Evolutionary conservation across 2,888 invertebrate species (phyloP).

Genomic region (Hesperia comma): DNA sequence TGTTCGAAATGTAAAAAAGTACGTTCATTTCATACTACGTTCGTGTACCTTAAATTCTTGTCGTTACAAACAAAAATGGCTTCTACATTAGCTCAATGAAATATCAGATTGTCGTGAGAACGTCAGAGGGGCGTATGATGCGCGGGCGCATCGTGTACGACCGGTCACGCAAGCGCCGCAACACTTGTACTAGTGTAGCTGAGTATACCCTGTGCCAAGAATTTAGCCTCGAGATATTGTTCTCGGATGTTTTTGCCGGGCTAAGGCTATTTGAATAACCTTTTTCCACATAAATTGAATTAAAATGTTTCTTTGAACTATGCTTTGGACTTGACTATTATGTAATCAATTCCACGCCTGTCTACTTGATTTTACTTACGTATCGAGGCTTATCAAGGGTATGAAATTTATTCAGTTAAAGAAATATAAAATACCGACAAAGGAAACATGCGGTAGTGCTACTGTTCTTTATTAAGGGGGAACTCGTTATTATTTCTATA

Average conservation of each 20-base stretch:
- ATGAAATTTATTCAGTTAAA: background rate
- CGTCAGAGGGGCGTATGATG: slow-evolving; percentile 63
- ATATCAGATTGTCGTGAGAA: slow-evolving; percentile 82
- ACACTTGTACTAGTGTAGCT: slow-evolving; percentile 57
- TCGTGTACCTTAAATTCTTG: slow-evolving; percentile 66
- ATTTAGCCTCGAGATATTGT: slow-evolving; percentile 65
- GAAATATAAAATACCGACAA: slow-evolving; percentile 1
- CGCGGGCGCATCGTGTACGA: slow-evolving; percentile 58
- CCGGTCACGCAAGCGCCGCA: slow-evolving; percentile 70
- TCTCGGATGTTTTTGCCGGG: slow-evolving; percentile 22
- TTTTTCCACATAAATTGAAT: slow-evolving; percentile 29
- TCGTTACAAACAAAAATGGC: slow-evolving; percentile 71
- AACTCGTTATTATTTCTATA: slow-evolving; percentile 35
- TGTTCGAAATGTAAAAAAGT: background rate
- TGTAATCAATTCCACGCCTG: background rate
- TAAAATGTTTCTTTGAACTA: slow-evolving; percentile 8
- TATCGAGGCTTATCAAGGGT: no score
- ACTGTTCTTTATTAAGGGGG: slow-evolving; percentile 23
- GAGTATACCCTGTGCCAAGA: slow-evolving; percentile 56
- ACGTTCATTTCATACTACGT: no score
- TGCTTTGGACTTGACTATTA: background rate
- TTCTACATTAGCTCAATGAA: slow-evolving; percentile 80
- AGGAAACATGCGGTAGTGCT: background rate
- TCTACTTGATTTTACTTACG: background rate
- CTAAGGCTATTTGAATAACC: slow-evolving; percentile 31